These are phyloP conservation scores for Bombus consobrinus DNA, from an alignment of 1,140 invertebrate genomes.

Conservation along the genomic window DNA sequence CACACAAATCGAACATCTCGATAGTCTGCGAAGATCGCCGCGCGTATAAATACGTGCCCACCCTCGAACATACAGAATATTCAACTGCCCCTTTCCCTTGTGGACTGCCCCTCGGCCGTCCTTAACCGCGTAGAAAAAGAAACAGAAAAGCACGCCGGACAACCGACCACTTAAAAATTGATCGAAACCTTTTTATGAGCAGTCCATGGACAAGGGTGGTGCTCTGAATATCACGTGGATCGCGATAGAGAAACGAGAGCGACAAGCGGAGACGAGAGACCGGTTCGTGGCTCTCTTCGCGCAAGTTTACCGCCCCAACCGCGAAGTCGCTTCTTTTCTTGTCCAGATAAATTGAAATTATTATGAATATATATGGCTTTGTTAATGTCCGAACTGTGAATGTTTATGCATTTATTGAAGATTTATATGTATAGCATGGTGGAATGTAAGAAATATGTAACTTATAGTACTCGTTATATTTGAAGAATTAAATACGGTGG, in stretches of 20 bases:
- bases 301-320: constrained; percentile 62
- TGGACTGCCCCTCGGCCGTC: no score
- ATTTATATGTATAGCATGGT: neutral
- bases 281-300: constrained; percentile 60
- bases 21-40: constrained; percentile 15
- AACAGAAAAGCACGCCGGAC: constrained; percentile 29
- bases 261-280: constrained; percentile 42
- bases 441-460: neutral
- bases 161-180: constrained; percentile 65
- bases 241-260: constrained; percentile 45
- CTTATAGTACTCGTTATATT: neutral
- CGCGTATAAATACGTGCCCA: constrained; percentile 33
- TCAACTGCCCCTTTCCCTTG: neutral
- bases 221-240: constrained; percentile 60
- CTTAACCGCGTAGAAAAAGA: constrained; percentile 31
- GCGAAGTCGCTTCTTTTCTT: constrained; percentile 35
- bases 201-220: constrained; percentile 40
- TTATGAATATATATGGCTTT: neutral
- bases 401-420: no score
- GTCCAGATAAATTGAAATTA: neutral
- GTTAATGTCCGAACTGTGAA: neutral
- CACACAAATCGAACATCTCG: constrained; percentile 50
- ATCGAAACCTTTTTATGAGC: constrained; percentile 66
- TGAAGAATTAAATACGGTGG: neutral
- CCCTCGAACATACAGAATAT: neutral